A percentile compares a stretch with the other conserved stretches of the same genome.
phyloP scores from a whole-genome alignment of 2,113 vertebrate species.

The Zosterops hypoxanthus region DNA sequence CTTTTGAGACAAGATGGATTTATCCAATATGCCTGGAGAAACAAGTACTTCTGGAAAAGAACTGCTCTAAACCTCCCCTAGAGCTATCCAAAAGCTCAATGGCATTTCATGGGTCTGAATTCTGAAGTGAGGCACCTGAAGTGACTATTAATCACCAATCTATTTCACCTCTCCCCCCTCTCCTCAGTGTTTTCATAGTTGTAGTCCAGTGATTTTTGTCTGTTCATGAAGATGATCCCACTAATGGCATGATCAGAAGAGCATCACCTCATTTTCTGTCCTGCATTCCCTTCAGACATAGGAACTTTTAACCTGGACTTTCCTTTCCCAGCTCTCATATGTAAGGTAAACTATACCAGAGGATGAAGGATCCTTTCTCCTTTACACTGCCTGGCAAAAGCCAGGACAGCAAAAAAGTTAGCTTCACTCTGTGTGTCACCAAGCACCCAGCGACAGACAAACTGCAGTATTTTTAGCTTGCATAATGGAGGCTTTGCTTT shows the following conservation, averaged over 20 bases:
- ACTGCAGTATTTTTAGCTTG: neutral
- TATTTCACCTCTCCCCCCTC: neutral
- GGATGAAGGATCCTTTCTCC: neutral
- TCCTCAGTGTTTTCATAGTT: neutral
- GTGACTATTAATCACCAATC: neutral
- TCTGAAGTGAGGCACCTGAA: neutral
- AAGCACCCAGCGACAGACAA: neutral
- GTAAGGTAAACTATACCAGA: neutral
- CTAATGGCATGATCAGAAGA: neutral
- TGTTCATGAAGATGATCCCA: neutral
- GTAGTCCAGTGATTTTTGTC: neutral
- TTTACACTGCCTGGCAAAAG: neutral
- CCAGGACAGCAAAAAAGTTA: neutral
- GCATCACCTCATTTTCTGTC: neutral
- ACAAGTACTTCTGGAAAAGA: neutral
- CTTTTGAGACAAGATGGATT: neutral
- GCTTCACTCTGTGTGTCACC: neutral
- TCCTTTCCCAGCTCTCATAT: neutral
- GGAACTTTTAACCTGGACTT: neutral
- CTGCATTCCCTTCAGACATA: neutral
- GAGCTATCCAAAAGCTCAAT: neutral
- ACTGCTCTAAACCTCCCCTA: neutral
- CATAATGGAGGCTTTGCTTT: neutral
- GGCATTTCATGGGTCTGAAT: neutral
- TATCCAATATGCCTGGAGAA: neutral